Base-by-base conservation (phyloP, 1,140 invertebrate species). In the Megalopta genalis region DNA sequence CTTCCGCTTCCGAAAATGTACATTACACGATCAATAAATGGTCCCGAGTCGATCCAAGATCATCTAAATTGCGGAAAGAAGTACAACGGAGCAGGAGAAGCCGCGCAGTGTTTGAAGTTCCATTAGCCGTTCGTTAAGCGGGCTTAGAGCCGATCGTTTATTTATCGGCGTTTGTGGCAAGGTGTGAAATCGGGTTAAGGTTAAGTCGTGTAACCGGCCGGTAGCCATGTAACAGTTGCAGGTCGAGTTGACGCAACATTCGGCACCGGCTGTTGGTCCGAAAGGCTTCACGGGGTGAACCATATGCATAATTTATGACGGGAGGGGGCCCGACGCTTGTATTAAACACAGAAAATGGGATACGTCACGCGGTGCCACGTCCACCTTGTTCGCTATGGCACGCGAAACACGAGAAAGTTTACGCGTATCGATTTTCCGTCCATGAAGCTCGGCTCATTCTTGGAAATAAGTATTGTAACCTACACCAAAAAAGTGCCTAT, bases 181-280 rank as follows among this genome's bases (percentile, higher is more conserved):
- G 69, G 85, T 86, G 78, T 71, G 79, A 89, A 90, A 86, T 76
- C 79, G 80, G 89, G 89, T 90, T 87, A 90, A 90, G 89, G 89
- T 89, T 83, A 81, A 83, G 37, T 54, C 73, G 62, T 82, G 82
- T 86, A 85, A 88, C 81, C 67, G 77, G 85, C 69, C n/a, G 70
- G 60, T 73, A 71, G 68, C 70, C 65, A 83, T 81, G 81, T 85
- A 88, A 87, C 83, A 80, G 81, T 83, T 77, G 70, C 60, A 77
- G n/a, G 25, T 52, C 54, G 9, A 54, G 42, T 78, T 76, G 74
- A 82, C 77, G 79, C 83, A 85, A 86, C 46, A 60, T 46, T 70
- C 46, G 25, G 3, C 39, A n/a, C 12, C 54, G 64, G 64, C 75
- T 71, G 23, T 18, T 25, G 27, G 42, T 52, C 73, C 49, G 77